These are phyloP conservation scores for Drosophila stalkeri DNA, from an alignment of 2,888 invertebrate genomes.

Conservation along the genomic window DNA sequence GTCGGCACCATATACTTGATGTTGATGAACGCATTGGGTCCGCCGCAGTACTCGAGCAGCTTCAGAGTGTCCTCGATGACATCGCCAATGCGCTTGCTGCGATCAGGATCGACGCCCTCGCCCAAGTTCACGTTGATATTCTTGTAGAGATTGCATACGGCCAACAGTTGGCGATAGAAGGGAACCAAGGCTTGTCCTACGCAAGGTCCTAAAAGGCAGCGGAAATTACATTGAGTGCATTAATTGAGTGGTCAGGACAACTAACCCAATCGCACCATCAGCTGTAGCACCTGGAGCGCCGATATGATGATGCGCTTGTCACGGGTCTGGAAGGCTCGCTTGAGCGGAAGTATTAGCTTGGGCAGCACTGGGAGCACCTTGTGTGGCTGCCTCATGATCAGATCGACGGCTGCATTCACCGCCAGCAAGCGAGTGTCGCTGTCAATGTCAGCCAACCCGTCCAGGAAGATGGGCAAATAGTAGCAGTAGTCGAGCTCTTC, in stretches of 20 bases:
- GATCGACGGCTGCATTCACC: constrained; percentile 93
- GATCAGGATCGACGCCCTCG: constrained; percentile 94
- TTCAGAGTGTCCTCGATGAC: constrained; percentile 96
- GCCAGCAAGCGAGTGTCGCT: constrained; percentile 94
- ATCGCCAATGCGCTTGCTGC: constrained; percentile 94
- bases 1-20: constrained; percentile 99
- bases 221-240: not conserved
- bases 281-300: constrained; percentile 93
- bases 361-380: constrained; percentile 92
- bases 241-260: not conserved
- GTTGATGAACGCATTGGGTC: constrained; percentile 98
- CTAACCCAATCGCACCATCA: constrained; percentile 92
- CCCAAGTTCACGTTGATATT: constrained; percentile 90
- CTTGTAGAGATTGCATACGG: constrained; percentile 93
- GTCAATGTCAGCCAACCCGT: constrained; percentile 93
- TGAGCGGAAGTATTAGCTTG: constrained; percentile 95
- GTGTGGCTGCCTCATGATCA: constrained; percentile 87
- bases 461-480: constrained; percentile 97
- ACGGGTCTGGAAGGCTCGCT: constrained; percentile 94
- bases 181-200: constrained; percentile 97
- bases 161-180: constrained; percentile 97
- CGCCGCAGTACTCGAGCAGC: constrained; percentile 95
- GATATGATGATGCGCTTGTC: constrained; percentile 92
- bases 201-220: constrained; percentile 78
- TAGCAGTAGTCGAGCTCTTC: constrained; percentile 93